Evolutionary conservation across 2,113 vertebrate genomes (phyloP), one percentile per base, ranked within the genome.

Genomic region (Rhinichthys klamathensis): DNA sequence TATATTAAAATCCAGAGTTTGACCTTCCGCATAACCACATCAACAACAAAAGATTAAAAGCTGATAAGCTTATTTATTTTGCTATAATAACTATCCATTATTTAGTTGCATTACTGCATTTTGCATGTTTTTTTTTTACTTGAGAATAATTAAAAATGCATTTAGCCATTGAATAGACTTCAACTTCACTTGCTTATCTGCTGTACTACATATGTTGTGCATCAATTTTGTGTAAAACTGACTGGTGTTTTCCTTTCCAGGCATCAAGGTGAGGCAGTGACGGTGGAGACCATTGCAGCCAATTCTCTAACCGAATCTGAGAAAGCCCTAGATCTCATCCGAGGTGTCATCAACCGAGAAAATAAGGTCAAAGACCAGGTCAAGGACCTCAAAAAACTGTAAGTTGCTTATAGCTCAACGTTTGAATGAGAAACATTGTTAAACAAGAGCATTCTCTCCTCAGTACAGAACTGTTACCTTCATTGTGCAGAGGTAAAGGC

Each of bases 321-420:
- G 85, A 92, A 94, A 75, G 94, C 93, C 0, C 88, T 96, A 86
- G 89, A 75, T 10, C 88, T 97, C 89, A 87, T 94, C 25, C 92
- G 73, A 0, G 41, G 46, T 0, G 94, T 94, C 0, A 46, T 91
- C 0, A 87, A 9, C 0, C 92, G 88, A 60, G 96, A 93, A 61
- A 89, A 93, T 12, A 10, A 78, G 30, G 70, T 89, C 9, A 84
- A 91, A 0, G 61, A 90, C 35, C 89, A 93, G 23, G 86, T 95
- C 12, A 93, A 44, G 56, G 95, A 92, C 10, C 94, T 98, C 58
- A 92, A 90, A 2, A 44, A 35, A 56, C 94, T 82, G 97, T 98
- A 92, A 85, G 97, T 60, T 49, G 41, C 21, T 38, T 3, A 44
- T 27, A 77, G 0, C 58, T 60, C 9, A 60, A 56, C 6, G 38